phyloP scores from a whole-genome alignment of 2,888 invertebrate genomes.

The Polyommatus iphigenia region DNA sequence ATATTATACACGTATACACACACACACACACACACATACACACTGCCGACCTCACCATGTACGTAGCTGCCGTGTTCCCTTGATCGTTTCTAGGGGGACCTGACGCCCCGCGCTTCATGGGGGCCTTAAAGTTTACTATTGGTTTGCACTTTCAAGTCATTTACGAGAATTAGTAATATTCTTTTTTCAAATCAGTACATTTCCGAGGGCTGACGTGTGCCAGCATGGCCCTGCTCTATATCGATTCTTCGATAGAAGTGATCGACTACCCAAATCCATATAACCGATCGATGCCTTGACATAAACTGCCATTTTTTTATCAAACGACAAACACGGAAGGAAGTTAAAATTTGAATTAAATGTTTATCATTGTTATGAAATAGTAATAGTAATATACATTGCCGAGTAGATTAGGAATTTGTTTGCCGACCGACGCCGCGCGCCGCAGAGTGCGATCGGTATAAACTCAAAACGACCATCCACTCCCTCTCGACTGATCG shows the following conservation, averaged over 20 bases:
- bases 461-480: not conserved
- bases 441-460: not conserved
- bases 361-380: slow-evolving; percentile 16
- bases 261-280: not conserved
- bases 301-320: slow-evolving; percentile 16
- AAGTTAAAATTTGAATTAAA: slow-evolving; percentile 16
- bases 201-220: not conserved
- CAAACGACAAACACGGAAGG: not conserved
- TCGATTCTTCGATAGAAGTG: not conserved
- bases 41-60: not conserved
- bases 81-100: not conserved
- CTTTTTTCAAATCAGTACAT: not conserved
- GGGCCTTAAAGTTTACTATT: not conserved
- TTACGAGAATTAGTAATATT: not conserved
- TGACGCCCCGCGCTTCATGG: not conserved
- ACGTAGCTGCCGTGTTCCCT: not conserved
- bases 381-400: slow-evolving; percentile 13
- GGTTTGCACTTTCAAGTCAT: not conserved
- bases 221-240: not conserved
- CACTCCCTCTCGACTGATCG: not conserved
- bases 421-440: not conserved
- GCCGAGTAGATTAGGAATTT: not conserved
- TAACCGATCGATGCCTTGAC: slow-evolving; percentile 7
- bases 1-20: not conserved
- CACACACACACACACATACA: not conserved